Evolutionary conservation across 1,140 invertebrate species (phyloP), one percentile per base, ranked within the genome.

Genomic region (Pseudoatta argentina): DNA sequence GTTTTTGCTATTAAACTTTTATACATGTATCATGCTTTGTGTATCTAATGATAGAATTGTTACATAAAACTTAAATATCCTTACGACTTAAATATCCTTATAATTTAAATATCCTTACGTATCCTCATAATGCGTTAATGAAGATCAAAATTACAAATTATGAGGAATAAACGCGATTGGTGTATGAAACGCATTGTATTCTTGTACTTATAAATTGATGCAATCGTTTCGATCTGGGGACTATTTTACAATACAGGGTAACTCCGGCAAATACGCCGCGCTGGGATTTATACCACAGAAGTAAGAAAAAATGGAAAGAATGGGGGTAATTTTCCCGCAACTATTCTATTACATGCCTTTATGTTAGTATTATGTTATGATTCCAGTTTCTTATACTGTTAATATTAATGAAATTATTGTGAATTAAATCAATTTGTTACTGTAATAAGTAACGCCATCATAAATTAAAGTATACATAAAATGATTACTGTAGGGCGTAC

Each of bases 141-240:
- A 51, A 34, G 8, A 16, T 59, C 2, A 21, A 63, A 61, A 51
- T 83, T 83, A 14, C n/a, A 12, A 72, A 48, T 59, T 24, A 10
- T 18, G 18, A 81, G 6, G 18, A 3, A 21, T 18, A 55, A 73
- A 73, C 14, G 6, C 3, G 51, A 55, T 34, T 51, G 55, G n/a
- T 34, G 4, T 30, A 12, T 7, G 7, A 3, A 55, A 18, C 14
- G 10, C 14, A 67, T 1, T 24, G 4, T 34, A 71, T 83, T 73
- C 72, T 61, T 75, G 18, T 34, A 51, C 30, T 71, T 71, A 71
- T 57, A 18, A 71, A 81, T 81, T 34, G 66, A 69, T 55, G 16
- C 14, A 16, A 81, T 81, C 34, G 10, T 18, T 21, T 7, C 39
- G 18, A 73, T 63, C 48, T 14, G 3, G 12, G 1, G 8, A 53